These are phyloP conservation scores for Gallirallus australis DNA, from an alignment of 2,797 vertebrate genomes.

Conservation along the genomic window DNA sequence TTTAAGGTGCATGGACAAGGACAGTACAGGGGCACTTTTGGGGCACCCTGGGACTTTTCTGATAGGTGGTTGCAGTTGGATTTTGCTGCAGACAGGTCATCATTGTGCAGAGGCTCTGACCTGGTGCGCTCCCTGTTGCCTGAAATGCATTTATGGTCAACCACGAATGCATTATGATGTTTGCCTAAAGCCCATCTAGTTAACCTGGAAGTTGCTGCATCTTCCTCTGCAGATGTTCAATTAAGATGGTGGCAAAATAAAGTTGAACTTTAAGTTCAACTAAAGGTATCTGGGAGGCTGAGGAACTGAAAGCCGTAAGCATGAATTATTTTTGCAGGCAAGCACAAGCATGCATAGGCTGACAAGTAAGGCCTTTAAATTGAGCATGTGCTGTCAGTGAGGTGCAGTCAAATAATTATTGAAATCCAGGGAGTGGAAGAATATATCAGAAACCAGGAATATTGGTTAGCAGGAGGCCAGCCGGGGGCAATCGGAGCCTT, in stretches of 20 bases:
- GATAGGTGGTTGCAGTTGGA: background rate
- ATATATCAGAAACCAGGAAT: background rate
- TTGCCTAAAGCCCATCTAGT: background rate
- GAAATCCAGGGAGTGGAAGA: background rate
- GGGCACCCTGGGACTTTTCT: background rate
- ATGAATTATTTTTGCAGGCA: conserved; percentile 14
- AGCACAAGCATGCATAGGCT: background rate
- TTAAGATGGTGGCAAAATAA: conserved; percentile 10
- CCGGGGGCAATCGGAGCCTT: background rate
- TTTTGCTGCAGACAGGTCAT: background rate
- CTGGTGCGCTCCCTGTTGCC: background rate
- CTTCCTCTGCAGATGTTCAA: background rate
- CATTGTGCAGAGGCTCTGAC: background rate
- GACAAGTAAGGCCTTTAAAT: conserved; percentile 17
- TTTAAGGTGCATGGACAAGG: background rate
- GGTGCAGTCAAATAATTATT: conserved; percentile 15
- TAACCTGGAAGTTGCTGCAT: background rate
- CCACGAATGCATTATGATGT: background rate
- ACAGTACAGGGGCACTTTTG: background rate
- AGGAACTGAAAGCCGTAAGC: conserved; percentile 4
- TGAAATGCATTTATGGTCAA: background rate
- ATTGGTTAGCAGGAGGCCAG: background rate
- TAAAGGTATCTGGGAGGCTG: background rate
- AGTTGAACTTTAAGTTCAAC: background rate
- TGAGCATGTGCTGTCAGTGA: background rate